A percentile compares a stretch with the other conserved stretches of the same genome.
Conservation (phyloP, 2,113 vertebrate genomes). For the Limnothrissa miodon region DNA sequence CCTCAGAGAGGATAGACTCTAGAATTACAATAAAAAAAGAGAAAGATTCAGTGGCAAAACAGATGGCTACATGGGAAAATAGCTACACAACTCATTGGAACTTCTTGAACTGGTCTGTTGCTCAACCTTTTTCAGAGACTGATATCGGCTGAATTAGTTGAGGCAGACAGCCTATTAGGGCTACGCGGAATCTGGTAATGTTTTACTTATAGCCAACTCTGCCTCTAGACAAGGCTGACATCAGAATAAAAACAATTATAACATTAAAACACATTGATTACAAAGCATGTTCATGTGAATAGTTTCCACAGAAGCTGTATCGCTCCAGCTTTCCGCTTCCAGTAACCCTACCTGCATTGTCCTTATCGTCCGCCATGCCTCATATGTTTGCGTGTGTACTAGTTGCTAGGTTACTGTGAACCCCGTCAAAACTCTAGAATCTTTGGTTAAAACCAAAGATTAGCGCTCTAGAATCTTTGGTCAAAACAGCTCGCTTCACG, state of each 20-base stretch:
- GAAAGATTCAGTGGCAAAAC: not conserved
- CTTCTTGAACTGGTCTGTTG: no score
- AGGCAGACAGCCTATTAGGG: no score
- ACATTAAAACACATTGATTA: not conserved
- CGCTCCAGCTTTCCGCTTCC: no score
- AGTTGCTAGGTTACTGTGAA: constrained; percentile 57
- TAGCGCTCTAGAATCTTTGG: no score
- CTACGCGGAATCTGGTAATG: no score
- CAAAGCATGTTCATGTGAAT: not conserved
- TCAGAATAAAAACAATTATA: not conserved
- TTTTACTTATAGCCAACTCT: not conserved
- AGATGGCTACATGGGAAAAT: not conserved
- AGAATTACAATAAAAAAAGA: constrained; percentile 40
- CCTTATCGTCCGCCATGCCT: constrained; percentile 57
- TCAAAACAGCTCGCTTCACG: no score
- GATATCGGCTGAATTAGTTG: no score
- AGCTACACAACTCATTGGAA: not conserved
- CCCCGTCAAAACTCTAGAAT: no score
- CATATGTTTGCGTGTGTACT: not conserved
- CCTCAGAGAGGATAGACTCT: constrained; percentile 70
- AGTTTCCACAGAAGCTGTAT: not conserved
- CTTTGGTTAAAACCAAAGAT: not conserved
- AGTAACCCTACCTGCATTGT: constrained; percentile 52
- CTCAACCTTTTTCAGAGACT: no score
- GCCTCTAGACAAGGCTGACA: not conserved